These are phyloP conservation scores for Eulacestoma nigropectus DNA, from an alignment of 2,113 vertebrate species.

Conservation along the genomic window DNA sequence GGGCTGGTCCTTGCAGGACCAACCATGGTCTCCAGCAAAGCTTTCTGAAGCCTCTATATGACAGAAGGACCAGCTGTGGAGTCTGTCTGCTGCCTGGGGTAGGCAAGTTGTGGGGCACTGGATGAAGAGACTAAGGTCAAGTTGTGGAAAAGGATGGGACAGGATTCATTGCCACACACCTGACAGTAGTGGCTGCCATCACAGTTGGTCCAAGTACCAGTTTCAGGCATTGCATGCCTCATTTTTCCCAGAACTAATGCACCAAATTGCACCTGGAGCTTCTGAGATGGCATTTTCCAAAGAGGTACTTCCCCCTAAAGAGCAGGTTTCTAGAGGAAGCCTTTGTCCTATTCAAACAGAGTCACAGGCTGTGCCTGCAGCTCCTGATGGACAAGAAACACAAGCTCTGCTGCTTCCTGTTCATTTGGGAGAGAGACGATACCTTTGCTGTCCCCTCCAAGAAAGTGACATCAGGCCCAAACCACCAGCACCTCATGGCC, in stretches of 20 bases:
- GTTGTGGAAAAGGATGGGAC: background rate
- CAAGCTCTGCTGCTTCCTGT: background rate
- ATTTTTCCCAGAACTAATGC: background rate
- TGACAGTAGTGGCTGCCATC: background rate
- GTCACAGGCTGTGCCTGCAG: background rate
- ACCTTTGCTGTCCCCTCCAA: background rate
- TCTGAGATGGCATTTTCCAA: background rate
- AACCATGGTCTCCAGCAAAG: background rate
- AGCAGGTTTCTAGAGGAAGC: background rate
- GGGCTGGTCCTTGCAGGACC: background rate
- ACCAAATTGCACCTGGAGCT: background rate
- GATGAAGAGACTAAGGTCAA: fast-evolving
- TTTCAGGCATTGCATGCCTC: fast-evolving
- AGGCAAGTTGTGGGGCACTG: background rate
- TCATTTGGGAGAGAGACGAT: background rate
- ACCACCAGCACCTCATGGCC: background rate
- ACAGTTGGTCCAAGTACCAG: background rate
- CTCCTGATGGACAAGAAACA: background rate
- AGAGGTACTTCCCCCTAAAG: background rate
- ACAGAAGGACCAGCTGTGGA: background rate
- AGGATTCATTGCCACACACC: background rate
- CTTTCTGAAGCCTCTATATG: background rate
- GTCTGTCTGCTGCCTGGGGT: background rate
- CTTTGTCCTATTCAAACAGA: background rate
- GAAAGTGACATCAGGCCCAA: background rate